Conservation (phyloP, 2,113 vertebrate species). For the Myanophis thanlyinensis region DNA sequence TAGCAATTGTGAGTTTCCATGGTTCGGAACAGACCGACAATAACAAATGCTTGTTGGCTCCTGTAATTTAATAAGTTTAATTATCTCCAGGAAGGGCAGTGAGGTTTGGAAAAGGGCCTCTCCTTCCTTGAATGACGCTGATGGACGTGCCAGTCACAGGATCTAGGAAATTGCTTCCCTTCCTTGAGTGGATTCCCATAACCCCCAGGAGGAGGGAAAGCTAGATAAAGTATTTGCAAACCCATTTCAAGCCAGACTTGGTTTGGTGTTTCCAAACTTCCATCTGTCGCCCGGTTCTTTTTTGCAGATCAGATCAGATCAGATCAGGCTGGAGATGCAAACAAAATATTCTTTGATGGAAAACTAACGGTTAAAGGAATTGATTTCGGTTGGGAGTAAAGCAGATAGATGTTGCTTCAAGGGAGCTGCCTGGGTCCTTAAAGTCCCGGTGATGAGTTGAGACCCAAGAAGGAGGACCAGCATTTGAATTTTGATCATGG, state of each 20-base stretch:
- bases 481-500: too few species aligned
- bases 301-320: constrained; percentile 52
- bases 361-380: constrained; percentile 48
- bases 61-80: constrained; percentile 60
- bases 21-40: constrained; percentile 26
- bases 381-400: constrained; percentile 48
- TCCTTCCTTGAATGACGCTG: constrained; percentile 30
- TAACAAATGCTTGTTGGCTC: constrained; percentile 59
- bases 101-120: constrained; percentile 19
- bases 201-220: not conserved
- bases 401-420: constrained; percentile 35
- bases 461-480: not conserved
- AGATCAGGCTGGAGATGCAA: constrained; percentile 50
- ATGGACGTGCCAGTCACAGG: not conserved
- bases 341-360: constrained; percentile 45
- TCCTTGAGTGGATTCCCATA: not conserved
- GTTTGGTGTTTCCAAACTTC: constrained; percentile 54
- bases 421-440: constrained; percentile 27
- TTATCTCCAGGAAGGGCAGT: constrained; percentile 46
- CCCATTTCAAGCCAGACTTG: too few species aligned
- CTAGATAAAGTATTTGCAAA: not conserved
- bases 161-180: not conserved
- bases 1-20: constrained; percentile 57
- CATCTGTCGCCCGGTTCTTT: constrained; percentile 35
- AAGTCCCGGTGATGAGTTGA: constrained; percentile 12